phyloP scores from a whole-genome alignment of 1,140 invertebrate species.

The Papilio dardanus region DNA sequence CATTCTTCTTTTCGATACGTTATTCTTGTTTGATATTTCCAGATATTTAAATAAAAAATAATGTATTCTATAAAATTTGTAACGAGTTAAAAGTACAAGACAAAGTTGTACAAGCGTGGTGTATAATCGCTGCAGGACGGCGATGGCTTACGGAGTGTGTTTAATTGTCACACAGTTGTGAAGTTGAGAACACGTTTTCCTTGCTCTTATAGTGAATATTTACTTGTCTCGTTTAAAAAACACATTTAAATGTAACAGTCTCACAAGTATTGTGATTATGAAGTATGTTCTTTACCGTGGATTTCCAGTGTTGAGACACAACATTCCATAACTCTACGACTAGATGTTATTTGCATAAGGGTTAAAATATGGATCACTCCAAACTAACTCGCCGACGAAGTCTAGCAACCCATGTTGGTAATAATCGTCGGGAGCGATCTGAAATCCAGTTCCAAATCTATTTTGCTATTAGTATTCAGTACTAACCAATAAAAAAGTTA shows the following conservation, averaged over 20 bases:
- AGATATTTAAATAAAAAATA: not conserved
- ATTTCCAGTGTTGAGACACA: not conserved
- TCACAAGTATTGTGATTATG: not conserved
- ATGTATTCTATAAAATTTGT: not conserved
- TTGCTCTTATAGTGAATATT: not conserved
- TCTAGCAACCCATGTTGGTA: no score
- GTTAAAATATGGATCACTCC: not conserved
- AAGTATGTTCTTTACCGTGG: not conserved
- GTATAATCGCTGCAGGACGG: not conserved
- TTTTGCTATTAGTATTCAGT: not conserved
- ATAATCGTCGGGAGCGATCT: no score
- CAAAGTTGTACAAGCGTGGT: slow-evolving; percentile 13
- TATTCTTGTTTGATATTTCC: no score
- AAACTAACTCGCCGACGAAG: no score
- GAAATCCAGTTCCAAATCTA: no score
- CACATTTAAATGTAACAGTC: not conserved
- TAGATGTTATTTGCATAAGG: not conserved
- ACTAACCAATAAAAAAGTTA: slow-evolving; percentile 5
- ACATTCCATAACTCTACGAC: not conserved
- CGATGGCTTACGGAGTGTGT: not conserved
- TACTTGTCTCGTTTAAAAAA: not conserved
- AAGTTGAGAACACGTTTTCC: not conserved
- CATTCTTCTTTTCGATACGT: no score
- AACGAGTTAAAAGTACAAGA: not conserved
- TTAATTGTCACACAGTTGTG: not conserved